phyloP scores from a whole-genome alignment of 2,797 vertebrate species.

The Muscicapa striata region DNA sequence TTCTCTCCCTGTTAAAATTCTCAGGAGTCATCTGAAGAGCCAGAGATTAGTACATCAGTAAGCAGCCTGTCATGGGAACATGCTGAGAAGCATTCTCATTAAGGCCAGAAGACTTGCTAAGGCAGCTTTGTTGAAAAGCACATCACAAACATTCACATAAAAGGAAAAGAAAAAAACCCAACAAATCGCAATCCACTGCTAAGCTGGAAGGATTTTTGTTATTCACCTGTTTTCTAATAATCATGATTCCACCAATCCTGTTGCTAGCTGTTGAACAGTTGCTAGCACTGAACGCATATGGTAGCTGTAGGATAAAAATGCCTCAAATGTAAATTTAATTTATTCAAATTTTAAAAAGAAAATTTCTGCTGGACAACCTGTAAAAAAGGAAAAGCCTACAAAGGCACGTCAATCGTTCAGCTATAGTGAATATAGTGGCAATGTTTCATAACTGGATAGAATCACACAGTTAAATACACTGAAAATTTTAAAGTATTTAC shows the following conservation, averaged over 20 bases:
- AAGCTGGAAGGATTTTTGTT: not conserved
- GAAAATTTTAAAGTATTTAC: not conserved
- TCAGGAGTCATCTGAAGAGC: not conserved
- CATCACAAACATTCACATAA: not conserved
- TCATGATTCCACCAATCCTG: not conserved
- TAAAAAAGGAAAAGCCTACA: not conserved
- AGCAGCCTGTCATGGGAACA: not conserved
- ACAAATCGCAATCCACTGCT: not conserved
- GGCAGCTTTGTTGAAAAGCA: not conserved
- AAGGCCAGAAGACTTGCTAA: not conserved
- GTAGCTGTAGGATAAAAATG: not conserved
- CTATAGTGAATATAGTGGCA: not conserved
- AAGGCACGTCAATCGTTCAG: not conserved
- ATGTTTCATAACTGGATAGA: not conserved
- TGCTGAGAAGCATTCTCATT: not conserved
- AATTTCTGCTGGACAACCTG: not conserved
- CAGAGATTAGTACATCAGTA: not conserved
- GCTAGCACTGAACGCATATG: not conserved
- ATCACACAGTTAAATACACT: not conserved
- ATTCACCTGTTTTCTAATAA: not conserved
- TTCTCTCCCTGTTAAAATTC: not conserved
- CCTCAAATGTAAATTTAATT: not conserved
- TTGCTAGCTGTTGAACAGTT: not conserved
- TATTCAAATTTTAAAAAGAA: not conserved
- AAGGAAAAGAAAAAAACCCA: too few relatives aligned